Base-by-base conservation (phyloP, 1,140 invertebrate species). In the Drosophila kohkoa region DNA sequence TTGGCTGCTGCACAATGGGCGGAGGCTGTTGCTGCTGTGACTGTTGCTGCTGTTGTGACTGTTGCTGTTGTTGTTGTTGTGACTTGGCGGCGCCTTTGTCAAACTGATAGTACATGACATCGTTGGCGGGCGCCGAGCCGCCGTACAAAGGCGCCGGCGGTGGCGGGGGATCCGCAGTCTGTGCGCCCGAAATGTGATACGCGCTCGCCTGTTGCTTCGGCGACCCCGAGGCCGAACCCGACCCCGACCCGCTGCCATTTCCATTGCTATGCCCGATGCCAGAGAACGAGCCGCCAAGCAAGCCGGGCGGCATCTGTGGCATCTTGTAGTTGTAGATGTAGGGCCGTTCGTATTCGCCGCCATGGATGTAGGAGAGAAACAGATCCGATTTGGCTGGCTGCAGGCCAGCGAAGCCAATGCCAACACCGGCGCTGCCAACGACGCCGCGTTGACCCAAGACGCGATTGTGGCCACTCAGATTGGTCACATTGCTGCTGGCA, bases 61-160 rank as follows among this genome's bases (percentile, higher is more conserved):
- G 20, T 38, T 8, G 8, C 35, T 38, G 75, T 25, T 30, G 68
- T n/a, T 62, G 6, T 38, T 68, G 20, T 55, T 48, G 35, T 30
- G 66, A 58, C 52, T 38, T 38, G 80, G 82, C 82, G 73, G 74
- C 81, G 58, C 86, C 82, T 79, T 91, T 92, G 75, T 92, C 91
- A 62, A 92, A 92, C 75, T 92, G 91, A 88, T 92, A 91, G 79
- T 92, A 92, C 76, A 92, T 83, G 73, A 92, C 91, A 79, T 92
- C 91, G 55, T 72, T 92, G 62, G 87, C 82, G 67, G 91, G 83
- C 71, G 91, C 78, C 35, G 90, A 77, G 65, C 91, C 89, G 46
- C 86, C 89, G 71, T 89, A 92, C 3, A 87, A 59, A 1, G 83
- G 86, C 28, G 86, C 67, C 6, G 80, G 81, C 38, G 80, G 76